Conservation (phyloP, 2,113 vertebrate genomes). For the Hippocampus barbouri region DNA sequence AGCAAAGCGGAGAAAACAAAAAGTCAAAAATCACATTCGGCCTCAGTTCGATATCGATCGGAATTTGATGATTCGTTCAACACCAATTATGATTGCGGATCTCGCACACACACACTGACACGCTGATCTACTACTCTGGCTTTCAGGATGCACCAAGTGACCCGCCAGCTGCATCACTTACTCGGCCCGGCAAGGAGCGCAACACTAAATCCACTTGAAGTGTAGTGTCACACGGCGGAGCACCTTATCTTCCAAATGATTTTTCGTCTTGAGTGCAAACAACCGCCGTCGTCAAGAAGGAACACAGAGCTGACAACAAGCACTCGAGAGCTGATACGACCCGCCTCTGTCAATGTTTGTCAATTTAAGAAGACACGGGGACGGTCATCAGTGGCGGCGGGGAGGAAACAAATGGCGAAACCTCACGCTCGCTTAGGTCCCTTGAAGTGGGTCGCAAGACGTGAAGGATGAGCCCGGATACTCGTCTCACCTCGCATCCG, state of each 20-base stretch:
- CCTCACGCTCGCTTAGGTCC: not conserved
- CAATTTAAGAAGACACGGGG: not conserved
- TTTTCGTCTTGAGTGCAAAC: constrained; percentile 7
- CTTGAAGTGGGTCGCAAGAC: not conserved
- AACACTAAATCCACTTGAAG: not conserved
- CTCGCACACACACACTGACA: not conserved
- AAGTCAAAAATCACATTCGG: too few relatives aligned
- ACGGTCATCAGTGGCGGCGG: not conserved
- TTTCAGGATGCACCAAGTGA: not conserved
- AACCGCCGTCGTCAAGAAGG: not conserved
- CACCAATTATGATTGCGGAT: too few relatives aligned
- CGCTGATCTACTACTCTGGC: not conserved
- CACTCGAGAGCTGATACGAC: not conserved
- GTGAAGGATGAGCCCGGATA: not conserved
- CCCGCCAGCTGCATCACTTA: not conserved
- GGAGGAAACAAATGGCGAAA: not conserved
- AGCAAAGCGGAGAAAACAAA: too few relatives aligned
- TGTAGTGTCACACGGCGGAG: not conserved
- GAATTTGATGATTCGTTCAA: too few relatives aligned
- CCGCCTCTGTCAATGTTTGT: constrained; percentile 7
- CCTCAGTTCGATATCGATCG: too few relatives aligned
- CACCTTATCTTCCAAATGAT: constrained; percentile 8
- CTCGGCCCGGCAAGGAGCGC: not conserved
- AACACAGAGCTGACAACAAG: not conserved
- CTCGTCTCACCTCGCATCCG: not conserved